A percentile compares a stretch with the other conserved stretches of the same genome.
phyloP scores from a whole-genome alignment of 2,888 invertebrate genomes.

The Spodoptera exigua region DNA sequence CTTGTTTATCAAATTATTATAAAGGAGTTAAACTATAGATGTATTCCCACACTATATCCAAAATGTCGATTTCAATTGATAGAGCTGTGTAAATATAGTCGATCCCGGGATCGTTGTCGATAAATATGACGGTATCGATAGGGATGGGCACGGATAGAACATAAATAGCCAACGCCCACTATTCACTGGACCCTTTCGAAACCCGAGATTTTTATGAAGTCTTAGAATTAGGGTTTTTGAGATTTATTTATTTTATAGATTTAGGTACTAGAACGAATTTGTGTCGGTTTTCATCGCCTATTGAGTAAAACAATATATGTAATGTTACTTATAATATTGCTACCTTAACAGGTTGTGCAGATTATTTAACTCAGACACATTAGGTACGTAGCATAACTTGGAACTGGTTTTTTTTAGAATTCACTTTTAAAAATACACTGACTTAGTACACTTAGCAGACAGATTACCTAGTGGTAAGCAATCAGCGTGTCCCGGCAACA shows the following conservation, averaged over 20 bases:
- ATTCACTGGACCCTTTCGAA: slow-evolving; percentile 24
- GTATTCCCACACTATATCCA: slow-evolving; percentile 26
- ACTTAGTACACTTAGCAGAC: too few species aligned
- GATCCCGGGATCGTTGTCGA: slow-evolving; percentile 25
- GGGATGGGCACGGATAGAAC: slow-evolving; percentile 18
- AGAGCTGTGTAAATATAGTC: slow-evolving; percentile 32
- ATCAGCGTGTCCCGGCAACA: too few species aligned
- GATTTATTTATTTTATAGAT: neutral
- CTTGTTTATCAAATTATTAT: neutral
- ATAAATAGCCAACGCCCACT: slow-evolving; percentile 25
- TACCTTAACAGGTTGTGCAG: too few species aligned
- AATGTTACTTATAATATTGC: too few species aligned
- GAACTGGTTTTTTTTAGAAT: too few species aligned
- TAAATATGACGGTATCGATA: slow-evolving; percentile 42
- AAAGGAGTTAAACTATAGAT: slow-evolving; percentile 1
- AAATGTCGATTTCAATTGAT: slow-evolving; percentile 40
- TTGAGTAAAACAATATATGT: neutral
- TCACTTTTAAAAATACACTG: too few species aligned
- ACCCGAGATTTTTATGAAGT: slow-evolving; percentile 3
- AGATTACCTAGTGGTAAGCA: too few species aligned
- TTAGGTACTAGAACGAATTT: too few species aligned
- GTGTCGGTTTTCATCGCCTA: neutral
- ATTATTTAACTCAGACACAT: too few species aligned
- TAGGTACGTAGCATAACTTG: too few species aligned
- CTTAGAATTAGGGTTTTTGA: neutral